Conservation (phyloP, 2,888 invertebrate genomes). For the Chirona hameri region DNA sequence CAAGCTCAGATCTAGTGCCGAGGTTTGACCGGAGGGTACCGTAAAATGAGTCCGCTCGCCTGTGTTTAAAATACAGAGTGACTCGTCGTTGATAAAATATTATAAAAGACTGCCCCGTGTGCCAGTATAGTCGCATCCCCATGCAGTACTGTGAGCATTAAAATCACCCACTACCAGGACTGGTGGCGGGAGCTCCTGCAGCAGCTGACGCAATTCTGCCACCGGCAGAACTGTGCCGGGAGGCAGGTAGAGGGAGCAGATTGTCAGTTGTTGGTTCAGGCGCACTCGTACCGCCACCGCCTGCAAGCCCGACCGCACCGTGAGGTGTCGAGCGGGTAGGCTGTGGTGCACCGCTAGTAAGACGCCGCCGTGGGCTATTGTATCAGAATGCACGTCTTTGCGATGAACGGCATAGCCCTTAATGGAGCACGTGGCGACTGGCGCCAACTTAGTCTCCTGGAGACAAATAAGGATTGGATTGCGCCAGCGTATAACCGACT, state of each 20-base stretch:
- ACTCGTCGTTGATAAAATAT: not conserved
- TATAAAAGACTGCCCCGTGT: not conserved
- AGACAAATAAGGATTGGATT: not conserved
- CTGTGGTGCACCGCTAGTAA: not conserved
- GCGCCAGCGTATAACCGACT: not conserved
- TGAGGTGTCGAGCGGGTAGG: not conserved
- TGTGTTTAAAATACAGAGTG: not conserved
- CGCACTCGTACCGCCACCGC: not conserved
- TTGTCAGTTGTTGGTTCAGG: not conserved
- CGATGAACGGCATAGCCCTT: not conserved
- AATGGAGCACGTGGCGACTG: not conserved
- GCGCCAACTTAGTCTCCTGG: not conserved
- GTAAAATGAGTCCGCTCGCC: not conserved
- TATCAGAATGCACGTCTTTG: not conserved
- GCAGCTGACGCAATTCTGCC: not conserved
- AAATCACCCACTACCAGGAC: not conserved
- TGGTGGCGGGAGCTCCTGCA: not conserved
- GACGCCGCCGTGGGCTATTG: not conserved
- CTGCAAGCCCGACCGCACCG: not conserved
- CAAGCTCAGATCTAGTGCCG: not conserved
- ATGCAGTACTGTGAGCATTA: not conserved
- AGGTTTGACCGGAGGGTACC: not conserved
- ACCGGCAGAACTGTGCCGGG: not conserved
- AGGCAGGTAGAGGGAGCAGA: not conserved
- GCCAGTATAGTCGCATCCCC: not conserved